Conservation (phyloP, 2,888 invertebrate species). For the Pheosia gnoma region DNA sequence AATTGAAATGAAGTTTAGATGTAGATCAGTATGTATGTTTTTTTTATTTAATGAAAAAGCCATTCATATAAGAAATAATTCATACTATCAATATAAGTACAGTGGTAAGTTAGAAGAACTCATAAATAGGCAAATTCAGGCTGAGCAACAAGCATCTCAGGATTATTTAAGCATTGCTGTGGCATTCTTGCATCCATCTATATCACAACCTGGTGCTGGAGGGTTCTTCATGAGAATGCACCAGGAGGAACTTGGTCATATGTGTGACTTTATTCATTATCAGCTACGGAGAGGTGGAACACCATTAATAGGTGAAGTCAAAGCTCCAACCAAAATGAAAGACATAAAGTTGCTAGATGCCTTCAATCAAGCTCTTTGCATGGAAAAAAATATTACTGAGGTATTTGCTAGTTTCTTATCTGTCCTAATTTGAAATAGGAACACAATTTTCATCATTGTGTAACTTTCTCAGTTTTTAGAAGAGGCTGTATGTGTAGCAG, state of each 20-base stretch:
- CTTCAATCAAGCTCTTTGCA: conserved; percentile 44
- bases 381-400: conserved; percentile 54
- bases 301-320: conserved; percentile 34
- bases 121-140: conserved; percentile 52
- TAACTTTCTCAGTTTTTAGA: conserved; percentile 43
- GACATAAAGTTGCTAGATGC: conserved; percentile 45
- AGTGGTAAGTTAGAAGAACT: conserved; percentile 42
- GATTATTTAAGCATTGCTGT: conserved; percentile 54
- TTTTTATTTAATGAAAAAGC: background rate
- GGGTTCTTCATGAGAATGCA: conserved; percentile 60
- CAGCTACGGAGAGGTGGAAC: conserved; percentile 51
- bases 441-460: background rate
- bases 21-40: background rate
- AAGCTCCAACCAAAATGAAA: conserved; percentile 26
- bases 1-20: background rate
- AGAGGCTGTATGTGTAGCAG: conserved; percentile 43
- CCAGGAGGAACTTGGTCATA: conserved; percentile 53
- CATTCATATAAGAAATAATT: conserved; percentile 4
- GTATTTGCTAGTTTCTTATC: conserved; percentile 27
- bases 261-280: conserved; percentile 52
- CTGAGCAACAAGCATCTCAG: conserved; percentile 55
- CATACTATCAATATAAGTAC: conserved; percentile 36
- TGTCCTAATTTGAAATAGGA: background rate
- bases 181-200: conserved; percentile 45
- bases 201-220: conserved; percentile 47